A percentile compares a stretch with the other conserved stretches of the same genome.
These are phyloP conservation scores for Piezodorus guildinii DNA, from an alignment of 1,140 invertebrate species.

Conservation along the genomic window DNA sequence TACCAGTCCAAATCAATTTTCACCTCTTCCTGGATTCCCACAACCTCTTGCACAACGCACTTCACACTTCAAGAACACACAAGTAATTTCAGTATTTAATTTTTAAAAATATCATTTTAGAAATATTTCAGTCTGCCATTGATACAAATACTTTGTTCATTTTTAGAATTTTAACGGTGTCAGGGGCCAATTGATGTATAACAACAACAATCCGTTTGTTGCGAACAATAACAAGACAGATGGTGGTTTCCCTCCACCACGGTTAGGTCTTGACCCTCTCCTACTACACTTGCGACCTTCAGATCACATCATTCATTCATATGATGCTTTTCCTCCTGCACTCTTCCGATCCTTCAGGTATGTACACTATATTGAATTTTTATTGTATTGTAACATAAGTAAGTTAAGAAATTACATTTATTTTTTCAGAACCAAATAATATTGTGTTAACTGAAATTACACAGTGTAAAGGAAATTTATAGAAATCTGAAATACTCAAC, in stretches of 20 bases:
- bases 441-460: no score
- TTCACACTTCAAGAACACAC: slow-evolving; percentile 21
- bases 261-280: neutral
- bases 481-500: no score
- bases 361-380: no score
- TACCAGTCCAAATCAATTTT: slow-evolving; percentile 13
- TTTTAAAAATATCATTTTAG: neutral
- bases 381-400: no score
- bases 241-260: slow-evolving; percentile 5
- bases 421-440: no score
- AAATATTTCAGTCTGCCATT: neutral
- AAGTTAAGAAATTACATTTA: no score
- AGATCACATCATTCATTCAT: slow-evolving; percentile 21
- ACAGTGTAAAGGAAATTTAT: no score
- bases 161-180: slow-evolving; percentile 7
- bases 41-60: slow-evolving; percentile 20
- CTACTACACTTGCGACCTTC: slow-evolving; percentile 5
- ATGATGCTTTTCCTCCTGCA: slow-evolving; percentile 19
- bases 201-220: slow-evolving; percentile 23
- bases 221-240: slow-evolving; percentile 19
- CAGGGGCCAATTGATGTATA: slow-evolving; percentile 5
- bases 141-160: neutral
- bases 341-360: slow-evolving; percentile 22
- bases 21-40: slow-evolving; percentile 21
- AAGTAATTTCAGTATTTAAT: slow-evolving; percentile 14